Evolutionary conservation across 2,797 vertebrate genomes (phyloP).

Genomic region (Enteromius thamalakanensis): DNA sequence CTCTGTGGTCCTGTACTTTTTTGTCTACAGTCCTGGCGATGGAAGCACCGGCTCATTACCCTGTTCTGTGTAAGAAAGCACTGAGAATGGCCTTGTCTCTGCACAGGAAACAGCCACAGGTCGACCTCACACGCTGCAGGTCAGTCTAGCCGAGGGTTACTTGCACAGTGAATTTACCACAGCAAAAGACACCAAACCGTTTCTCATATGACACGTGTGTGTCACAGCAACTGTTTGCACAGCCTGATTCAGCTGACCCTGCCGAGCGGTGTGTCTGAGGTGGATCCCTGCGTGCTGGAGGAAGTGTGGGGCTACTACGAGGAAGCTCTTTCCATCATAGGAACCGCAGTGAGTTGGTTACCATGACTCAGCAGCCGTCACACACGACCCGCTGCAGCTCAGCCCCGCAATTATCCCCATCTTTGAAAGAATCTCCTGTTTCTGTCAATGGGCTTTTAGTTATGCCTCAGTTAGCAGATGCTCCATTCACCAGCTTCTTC

Average conservation of each 20-base stretch:
- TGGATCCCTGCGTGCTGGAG: conserved; percentile 79
- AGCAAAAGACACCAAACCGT: conserved; percentile 19
- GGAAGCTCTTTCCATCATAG: conserved; percentile 83
- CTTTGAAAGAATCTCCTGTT: conserved; percentile 70
- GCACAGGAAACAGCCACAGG: conserved; percentile 77
- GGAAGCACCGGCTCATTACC: conserved; percentile 88
- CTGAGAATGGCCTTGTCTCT: conserved; percentile 83
- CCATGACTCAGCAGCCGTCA: conserved; percentile 64
- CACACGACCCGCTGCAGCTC: conserved; percentile 60
- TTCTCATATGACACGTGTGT: conserved; percentile 34
- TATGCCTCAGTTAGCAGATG: conserved; percentile 80
- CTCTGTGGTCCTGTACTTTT: conserved; percentile 3
- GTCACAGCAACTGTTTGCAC: conserved; percentile 84
- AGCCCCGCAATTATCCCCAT: conserved; percentile 75
- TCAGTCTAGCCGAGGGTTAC: conserved; percentile 60
- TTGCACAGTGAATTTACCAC: conserved; percentile 25
- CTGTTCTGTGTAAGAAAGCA: conserved; percentile 85
- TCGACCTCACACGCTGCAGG: conserved; percentile 83
- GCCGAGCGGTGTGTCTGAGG: conserved; percentile 76
- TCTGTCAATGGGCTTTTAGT: conserved; percentile 79
- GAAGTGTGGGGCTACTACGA: conserved; percentile 88
- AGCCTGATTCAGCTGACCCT: conserved; percentile 88
- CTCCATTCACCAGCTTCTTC: conserved; percentile 80
- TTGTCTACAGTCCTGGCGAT: conserved; percentile 83
- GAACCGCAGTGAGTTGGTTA: conserved; percentile 79